phyloP scores from a whole-genome alignment of 2,797 vertebrate species.

The Chiropotes sagulatus region DNA sequence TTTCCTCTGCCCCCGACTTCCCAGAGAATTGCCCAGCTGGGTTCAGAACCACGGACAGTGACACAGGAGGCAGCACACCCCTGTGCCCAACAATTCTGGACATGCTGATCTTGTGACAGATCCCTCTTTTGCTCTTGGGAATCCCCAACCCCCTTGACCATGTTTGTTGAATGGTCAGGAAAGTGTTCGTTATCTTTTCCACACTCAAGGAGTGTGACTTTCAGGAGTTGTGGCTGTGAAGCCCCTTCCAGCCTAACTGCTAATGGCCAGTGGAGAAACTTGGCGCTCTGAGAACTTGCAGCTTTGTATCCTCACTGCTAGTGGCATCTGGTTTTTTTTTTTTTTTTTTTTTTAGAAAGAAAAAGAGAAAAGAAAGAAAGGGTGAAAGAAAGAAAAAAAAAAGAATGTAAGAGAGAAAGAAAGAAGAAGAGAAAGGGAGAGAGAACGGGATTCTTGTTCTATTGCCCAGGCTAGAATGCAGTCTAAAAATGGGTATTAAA shows the following conservation, averaged over 20 bases:
- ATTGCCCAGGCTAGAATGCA: too few relatives aligned
- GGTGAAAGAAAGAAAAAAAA: too few relatives aligned
- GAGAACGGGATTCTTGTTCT: too few relatives aligned
- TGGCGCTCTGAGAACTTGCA: neutral
- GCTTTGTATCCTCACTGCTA: neutral
- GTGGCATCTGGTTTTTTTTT: neutral
- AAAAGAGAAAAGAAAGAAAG: too few relatives aligned
- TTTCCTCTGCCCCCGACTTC: neutral
- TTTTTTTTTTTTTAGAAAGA: too few relatives aligned
- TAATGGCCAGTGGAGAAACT: neutral
- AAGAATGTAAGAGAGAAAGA: too few relatives aligned
- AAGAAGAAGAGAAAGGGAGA: too few relatives aligned
- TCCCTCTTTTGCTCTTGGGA: neutral
- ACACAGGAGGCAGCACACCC: accelerated
- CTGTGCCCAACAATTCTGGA: neutral
- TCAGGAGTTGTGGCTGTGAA: neutral
- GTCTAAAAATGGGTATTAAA: too few relatives aligned
- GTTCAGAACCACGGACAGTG: slow-evolving; percentile 78
- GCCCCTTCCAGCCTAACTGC: neutral
- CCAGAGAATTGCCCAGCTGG: neutral
- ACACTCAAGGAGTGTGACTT: neutral
- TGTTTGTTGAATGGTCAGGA: neutral
- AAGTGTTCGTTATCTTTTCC: neutral
- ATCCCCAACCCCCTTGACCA: neutral
- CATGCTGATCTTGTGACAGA: neutral